Evolutionary conservation across 2,888 invertebrate species (phyloP).

Genomic region (Mongoloraphidia duomilia): DNA sequence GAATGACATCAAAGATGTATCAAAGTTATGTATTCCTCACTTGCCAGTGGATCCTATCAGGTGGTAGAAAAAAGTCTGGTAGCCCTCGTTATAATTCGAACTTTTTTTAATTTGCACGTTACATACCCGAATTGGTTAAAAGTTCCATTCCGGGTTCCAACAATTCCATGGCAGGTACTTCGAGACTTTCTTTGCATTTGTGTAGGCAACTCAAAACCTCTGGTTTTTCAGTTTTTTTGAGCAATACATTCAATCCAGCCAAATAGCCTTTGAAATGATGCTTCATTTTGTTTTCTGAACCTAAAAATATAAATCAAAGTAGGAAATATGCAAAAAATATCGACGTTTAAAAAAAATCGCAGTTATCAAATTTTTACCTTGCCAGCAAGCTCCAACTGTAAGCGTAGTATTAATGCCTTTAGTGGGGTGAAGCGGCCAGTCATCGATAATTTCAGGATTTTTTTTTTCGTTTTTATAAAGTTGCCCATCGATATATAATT

Average conservation of each 20-base stretch:
- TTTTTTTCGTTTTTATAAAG: slow-evolving; percentile 47
- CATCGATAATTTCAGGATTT: slow-evolving; percentile 95
- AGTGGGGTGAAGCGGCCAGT: slow-evolving; percentile 96
- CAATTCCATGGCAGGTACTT: slow-evolving; percentile 57
- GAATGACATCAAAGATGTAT: too few relatives aligned
- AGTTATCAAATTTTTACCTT: slow-evolving; percentile 37
- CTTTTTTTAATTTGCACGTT: background rate
- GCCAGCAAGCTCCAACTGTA: slow-evolving; percentile 96
- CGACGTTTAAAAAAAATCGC: background rate
- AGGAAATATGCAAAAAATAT: background rate
- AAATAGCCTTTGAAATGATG: slow-evolving; percentile 83
- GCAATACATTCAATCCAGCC: slow-evolving; percentile 68
- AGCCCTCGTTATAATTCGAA: too few relatives aligned
- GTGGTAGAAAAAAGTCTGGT: too few relatives aligned
- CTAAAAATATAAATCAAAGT: slow-evolving; percentile 25
- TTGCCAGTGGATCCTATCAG: too few relatives aligned
- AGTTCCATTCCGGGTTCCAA: slow-evolving; percentile 68
- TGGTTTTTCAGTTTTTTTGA: slow-evolving; percentile 59
- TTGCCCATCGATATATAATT: slow-evolving; percentile 79
- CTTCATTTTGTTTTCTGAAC: slow-evolving; percentile 79
- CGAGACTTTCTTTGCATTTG: slow-evolving; percentile 68
- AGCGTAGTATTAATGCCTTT: slow-evolving; percentile 87
- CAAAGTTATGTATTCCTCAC: too few relatives aligned
- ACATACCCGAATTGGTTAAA: slow-evolving; percentile 43
- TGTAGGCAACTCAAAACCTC: slow-evolving; percentile 64